Evolutionary conservation across 2,888 invertebrate species (phyloP), one percentile per base, ranked within the genome.

Genomic region (Drosophila mimetica): DNA sequence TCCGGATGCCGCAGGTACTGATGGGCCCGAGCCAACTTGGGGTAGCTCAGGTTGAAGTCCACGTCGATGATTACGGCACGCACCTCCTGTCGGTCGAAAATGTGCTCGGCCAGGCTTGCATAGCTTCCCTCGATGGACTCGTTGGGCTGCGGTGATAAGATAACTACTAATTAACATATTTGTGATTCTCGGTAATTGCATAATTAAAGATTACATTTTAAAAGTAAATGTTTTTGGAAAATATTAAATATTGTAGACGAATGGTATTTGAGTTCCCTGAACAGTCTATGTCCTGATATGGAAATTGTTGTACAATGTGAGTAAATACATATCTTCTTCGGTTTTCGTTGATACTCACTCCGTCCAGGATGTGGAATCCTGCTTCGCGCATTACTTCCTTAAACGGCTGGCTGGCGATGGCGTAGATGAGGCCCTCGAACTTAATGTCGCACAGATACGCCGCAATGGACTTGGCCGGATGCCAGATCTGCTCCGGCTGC

Each of bases 31-130:
- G 92, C 87, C 36, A 93, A 30, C 77, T 92, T 93, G 1, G 88
- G 28, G 60, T 91, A 92, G 25, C 89, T 92, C 9, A 92, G 71
- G 67, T 92, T 92, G 0, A 92, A 73, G 60, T 93, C 92, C 9
- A 91, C 84, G 79, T 93, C 93, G 3, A 92, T 64, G 13, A 93
- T 76, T 1, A 93, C 93, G 1, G 93, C 93, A 16, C 92, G 91
- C 1, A 93, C 91, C 1, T 91, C 90, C 39, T 90, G 77, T 6
- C 69, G 61, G 58, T 88, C 88, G n/a, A 86, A 86, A 0, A 90
- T 71, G 22, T 83, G 50, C 2, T 22, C 67, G 2, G 78, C 70
- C 32, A 90, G 41, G n/a, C 65, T 83, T 0, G 36, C n/a, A 9
- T 44, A 77, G 5, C 41, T 79, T 16, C 91, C 91, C 5, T 85